Evolutionary conservation across 2,113 vertebrate genomes (phyloP).

Genomic region (Pachypanchax playfairii): DNA sequence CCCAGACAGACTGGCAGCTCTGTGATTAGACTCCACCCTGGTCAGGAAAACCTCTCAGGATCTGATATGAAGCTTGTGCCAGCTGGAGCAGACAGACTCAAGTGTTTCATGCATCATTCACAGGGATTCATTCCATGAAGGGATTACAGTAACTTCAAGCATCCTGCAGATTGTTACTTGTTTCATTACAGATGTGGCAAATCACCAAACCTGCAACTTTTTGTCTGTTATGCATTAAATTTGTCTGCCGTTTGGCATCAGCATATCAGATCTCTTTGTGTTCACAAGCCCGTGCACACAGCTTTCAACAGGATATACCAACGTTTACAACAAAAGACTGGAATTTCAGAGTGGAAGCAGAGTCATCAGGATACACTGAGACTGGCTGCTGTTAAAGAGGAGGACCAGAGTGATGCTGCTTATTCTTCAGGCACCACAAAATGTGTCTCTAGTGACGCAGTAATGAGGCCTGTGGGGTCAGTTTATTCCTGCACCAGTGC

Average conservation of each 20-base stretch:
- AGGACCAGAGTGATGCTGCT: neutral
- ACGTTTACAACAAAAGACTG: constrained; percentile 20
- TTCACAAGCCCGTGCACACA: constrained; percentile 12
- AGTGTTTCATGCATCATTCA: neutral
- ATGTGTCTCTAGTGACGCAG: neutral
- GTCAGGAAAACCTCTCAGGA: neutral
- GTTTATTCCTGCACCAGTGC: neutral
- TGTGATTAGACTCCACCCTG: constrained; percentile 20
- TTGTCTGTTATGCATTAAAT: neutral
- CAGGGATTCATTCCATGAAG: neutral
- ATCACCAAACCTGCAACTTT: constrained; percentile 6
- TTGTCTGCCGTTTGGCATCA: neutral
- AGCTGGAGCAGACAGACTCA: neutral
- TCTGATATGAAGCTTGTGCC: neutral
- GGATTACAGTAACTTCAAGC: too few relatives aligned
- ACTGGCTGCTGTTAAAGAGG: neutral
- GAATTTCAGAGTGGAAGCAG: constrained; percentile 21
- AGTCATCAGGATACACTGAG: constrained; percentile 2
- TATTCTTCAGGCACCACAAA: neutral
- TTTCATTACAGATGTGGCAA: too few relatives aligned
- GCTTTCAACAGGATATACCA: constrained; percentile 25
- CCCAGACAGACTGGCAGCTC: neutral
- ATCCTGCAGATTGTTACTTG: too few relatives aligned
- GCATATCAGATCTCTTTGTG: constrained; percentile 6
- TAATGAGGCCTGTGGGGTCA: neutral